These are phyloP conservation scores for Mystacornis crossleyi DNA, from an alignment of 2,113 vertebrate species.

Conservation along the genomic window DNA sequence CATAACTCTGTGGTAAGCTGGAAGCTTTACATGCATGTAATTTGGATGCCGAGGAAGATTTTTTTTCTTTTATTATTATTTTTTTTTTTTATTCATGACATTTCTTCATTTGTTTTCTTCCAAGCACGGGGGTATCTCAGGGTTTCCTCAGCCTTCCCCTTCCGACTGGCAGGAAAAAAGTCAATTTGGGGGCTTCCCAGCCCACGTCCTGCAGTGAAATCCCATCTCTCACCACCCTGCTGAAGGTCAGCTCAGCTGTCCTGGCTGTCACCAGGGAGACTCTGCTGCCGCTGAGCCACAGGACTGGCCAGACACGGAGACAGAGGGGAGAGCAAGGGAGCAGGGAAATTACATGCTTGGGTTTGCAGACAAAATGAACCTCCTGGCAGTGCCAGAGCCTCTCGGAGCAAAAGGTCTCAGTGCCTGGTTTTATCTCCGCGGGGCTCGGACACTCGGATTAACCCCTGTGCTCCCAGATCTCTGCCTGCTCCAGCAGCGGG, in stretches of 20 bases:
- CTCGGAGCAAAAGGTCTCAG: neutral
- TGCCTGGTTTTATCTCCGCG: neutral
- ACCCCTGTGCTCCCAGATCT: neutral
- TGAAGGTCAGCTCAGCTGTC: neutral
- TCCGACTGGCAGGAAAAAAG: neutral
- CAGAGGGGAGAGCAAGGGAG: neutral
- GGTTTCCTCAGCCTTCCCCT: neutral
- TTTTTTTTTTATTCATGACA: fast-evolving
- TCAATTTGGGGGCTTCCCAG: fast-evolving
- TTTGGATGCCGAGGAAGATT: neutral
- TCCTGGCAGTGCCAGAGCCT: neutral
- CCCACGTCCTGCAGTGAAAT: neutral
- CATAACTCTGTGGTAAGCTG: neutral
- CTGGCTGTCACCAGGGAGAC: constrained; percentile 6
- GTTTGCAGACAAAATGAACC: constrained; percentile 34
- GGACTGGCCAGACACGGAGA: neutral
- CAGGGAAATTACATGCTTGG: constrained; percentile 27
- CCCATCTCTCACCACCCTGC: neutral
- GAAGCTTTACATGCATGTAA: neutral
- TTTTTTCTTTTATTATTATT: neutral
- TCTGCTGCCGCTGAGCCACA: neutral
- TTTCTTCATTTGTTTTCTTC: neutral
- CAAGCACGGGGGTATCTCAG: neutral
- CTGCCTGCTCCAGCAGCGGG: neutral
- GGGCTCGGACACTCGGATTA: neutral